phyloP scores from a whole-genome alignment of 2,797 vertebrate species.

The Pachyuromys duprasi region DNA sequence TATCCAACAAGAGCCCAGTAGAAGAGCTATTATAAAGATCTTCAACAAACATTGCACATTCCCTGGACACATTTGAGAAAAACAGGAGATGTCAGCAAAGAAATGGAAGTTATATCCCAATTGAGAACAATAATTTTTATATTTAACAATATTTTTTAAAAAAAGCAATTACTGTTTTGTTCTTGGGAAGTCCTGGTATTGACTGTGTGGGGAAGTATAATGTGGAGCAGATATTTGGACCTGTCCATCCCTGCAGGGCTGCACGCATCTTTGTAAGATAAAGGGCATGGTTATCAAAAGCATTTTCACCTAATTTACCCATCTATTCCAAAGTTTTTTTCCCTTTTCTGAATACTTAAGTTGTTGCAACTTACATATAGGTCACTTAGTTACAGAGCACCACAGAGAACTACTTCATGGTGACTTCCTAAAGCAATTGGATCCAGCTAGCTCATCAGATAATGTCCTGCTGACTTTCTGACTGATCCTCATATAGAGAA shows the following conservation, averaged over 20 bases:
- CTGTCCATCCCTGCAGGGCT: neutral
- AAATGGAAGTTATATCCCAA: neutral
- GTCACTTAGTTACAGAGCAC: neutral
- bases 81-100: neutral
- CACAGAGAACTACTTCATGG: neutral
- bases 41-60: neutral
- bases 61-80: constrained; percentile 32
- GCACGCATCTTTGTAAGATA: neutral
- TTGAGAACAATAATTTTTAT: constrained; percentile 20
- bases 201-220: neutral
- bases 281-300: neutral
- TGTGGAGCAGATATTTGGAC: neutral
- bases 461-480: neutral
- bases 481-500: neutral
- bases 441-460: neutral
- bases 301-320: neutral
- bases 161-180: neutral
- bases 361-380: neutral
- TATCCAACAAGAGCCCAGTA: neutral
- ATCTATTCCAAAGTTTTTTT: neutral
- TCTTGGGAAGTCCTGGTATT: neutral
- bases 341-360: neutral
- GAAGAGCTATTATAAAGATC: neutral
- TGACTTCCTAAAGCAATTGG: neutral
- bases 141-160: constrained; percentile 16